Conservation (phyloP, 2,113 vertebrate species). For the Ardeotis arabs region DNA sequence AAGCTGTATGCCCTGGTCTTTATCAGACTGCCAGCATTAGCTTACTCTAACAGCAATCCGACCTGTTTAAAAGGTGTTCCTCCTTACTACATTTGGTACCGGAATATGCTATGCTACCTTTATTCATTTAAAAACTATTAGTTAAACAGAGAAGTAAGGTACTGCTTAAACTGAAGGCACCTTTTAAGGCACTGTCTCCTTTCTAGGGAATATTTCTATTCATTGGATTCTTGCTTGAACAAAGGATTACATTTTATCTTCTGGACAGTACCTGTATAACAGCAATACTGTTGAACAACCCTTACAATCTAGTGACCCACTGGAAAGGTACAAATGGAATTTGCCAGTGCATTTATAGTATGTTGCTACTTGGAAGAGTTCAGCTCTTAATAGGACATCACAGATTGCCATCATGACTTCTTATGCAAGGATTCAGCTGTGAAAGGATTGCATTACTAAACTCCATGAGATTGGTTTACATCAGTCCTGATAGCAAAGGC, state of each 20-base stretch:
- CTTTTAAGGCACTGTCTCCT: neutral
- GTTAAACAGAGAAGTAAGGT: neutral
- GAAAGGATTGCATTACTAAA: neutral
- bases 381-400: neutral
- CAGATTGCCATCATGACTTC: neutral
- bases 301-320: neutral
- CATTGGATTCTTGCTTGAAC: neutral
- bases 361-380: neutral
- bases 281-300: neutral
- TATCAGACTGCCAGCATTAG: neutral
- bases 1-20: neutral
- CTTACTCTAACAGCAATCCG: neutral
- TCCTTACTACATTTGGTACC: neutral
- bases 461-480: neutral
- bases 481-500: neutral
- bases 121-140: neutral
- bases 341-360: neutral
- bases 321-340: neutral
- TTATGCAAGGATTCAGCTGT: neutral
- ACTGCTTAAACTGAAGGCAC: neutral
- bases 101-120: too few relatives aligned
- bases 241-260: neutral
- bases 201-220: neutral
- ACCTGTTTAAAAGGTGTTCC: neutral
- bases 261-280: neutral